These are phyloP conservation scores for Xiphophorus hellerii DNA, from an alignment of 2,113 vertebrate genomes.

Conservation along the genomic window DNA sequence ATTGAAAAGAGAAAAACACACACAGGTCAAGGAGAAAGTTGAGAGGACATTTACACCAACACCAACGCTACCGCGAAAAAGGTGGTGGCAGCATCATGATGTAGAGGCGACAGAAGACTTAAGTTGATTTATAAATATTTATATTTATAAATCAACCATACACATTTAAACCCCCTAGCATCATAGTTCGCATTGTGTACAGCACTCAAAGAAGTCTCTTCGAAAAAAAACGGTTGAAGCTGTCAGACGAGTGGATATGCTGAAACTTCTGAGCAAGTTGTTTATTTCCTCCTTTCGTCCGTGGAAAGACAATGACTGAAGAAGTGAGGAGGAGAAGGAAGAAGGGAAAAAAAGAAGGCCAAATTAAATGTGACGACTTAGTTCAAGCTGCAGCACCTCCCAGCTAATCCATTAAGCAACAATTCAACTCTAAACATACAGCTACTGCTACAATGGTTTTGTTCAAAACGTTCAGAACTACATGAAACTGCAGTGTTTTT, in stretches of 20 bases:
- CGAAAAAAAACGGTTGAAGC: conserved; percentile 7
- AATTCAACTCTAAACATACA: no score
- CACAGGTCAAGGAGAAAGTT: no score
- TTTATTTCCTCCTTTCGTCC: conserved; percentile 24
- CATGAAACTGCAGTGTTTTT: no score
- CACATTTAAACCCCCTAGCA: conserved; percentile 9
- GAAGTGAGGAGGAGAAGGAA: neutral
- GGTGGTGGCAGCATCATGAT: no score
- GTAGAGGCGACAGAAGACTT: no score
- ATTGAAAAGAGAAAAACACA: no score
- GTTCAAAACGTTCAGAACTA: neutral
- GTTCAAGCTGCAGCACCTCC: conserved; percentile 27
- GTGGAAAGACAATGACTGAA: conserved; percentile 10
- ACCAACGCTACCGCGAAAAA: no score
- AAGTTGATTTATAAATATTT: no score
- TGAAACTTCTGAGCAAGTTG: conserved; percentile 27
- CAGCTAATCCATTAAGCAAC: neutral
- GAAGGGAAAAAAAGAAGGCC: neutral
- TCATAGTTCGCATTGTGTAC: conserved; percentile 11
- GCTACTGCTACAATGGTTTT: no score
- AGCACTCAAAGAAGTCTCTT: conserved; percentile 32
- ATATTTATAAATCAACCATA: neutral
- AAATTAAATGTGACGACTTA: conserved; percentile 18
- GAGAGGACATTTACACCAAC: no score
- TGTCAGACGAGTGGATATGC: conserved; percentile 51